Evolutionary conservation across 2,888 invertebrate species (phyloP), one percentile per base, ranked within the genome.

Genomic region (Thumatha senex): DNA sequence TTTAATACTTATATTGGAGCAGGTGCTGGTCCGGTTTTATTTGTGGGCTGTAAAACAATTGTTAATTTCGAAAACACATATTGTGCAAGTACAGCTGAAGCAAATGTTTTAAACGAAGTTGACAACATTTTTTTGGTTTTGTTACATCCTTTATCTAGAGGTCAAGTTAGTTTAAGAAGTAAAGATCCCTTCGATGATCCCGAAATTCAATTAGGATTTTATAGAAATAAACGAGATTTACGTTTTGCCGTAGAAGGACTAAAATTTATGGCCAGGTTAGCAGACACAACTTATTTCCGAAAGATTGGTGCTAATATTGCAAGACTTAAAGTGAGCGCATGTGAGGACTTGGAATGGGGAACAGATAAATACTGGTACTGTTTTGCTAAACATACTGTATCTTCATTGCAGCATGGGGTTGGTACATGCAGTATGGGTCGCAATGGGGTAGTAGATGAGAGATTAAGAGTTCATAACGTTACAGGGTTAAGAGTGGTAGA

Each of bases 341-440:
- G 95, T 68, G 82, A 86, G 7, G 67, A 82, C 1, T 66, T 86
- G 4, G 56, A 67, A 0, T 93, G 92, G 70, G 92, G 86, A 14
- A 85, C 92, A 0, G 93, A 94, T 71, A 80, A 81, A 0, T 95
- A 95, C 65, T 95, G 95, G 93, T 85, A 86, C 39, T 96, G 96
- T 67, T 92, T 93, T 65, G 87, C 92, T 0, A 85, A 90, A 35
- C 92, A 92, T 54, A 80, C 93, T 13, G 92, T 93, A 0, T 82
- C 90, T 29, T 93, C 94, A 8, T 82, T 95, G 46, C 92, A 93
- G 52, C 95, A 95, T 73, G 92, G 93, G 31, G 92, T 92, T 0
- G 91, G 92, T 0, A 85, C 89, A 1, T 89, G 89, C 48, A 74
- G 76, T 2, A 89, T 90, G 88, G 88, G 86, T 0, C 54, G 54